A percentile compares a stretch with the other conserved stretches of the same genome.
These are phyloP conservation scores for Lordiphosa mommai DNA, from an alignment of 1,140 invertebrate species.

Conservation along the genomic window DNA sequence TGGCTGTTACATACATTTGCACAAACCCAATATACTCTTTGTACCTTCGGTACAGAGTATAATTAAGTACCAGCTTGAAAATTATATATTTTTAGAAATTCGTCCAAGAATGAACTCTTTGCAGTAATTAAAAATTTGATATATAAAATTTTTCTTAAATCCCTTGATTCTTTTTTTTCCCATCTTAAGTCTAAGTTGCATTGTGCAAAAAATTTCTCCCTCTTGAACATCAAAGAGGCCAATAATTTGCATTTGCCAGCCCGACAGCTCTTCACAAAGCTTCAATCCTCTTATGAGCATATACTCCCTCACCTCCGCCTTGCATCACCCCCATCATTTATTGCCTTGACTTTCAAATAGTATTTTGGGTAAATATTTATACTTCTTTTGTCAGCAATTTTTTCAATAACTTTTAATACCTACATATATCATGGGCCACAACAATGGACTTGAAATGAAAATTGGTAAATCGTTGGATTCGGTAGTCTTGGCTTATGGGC, in stretches of 20 bases:
- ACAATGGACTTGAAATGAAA: constrained; percentile 68
- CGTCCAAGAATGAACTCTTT: background rate
- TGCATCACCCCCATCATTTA: background rate
- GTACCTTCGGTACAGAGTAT: too few relatives aligned
- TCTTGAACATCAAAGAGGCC: constrained; percentile 37
- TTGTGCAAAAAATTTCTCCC: background rate
- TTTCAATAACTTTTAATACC: constrained; percentile 77
- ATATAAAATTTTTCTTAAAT: background rate
- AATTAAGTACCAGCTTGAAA: too few relatives aligned
- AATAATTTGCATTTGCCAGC: constrained; percentile 45
- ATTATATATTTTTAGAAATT: too few relatives aligned
- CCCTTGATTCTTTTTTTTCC: background rate
- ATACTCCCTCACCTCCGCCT: background rate
- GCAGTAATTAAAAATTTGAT: constrained; percentile 20
- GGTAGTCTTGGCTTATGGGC: constrained; percentile 11
- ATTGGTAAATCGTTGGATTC: constrained; percentile 43
- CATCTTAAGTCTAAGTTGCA: constrained; percentile 12
- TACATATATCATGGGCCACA: constrained; percentile 61
- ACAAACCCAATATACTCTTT: too few relatives aligned
- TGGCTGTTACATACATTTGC: too few relatives aligned
- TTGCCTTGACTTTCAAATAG: constrained; percentile 60
- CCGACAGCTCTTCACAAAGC: constrained; percentile 37
- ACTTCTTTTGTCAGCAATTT: constrained; percentile 78
- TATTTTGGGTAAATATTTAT: constrained; percentile 77
- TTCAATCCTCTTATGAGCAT: constrained; percentile 27